A percentile compares a stretch with the other conserved stretches of the same genome.
These are phyloP conservation scores for Empidonax alnorum DNA, from an alignment of 2,113 vertebrate species.

Conservation along the genomic window DNA sequence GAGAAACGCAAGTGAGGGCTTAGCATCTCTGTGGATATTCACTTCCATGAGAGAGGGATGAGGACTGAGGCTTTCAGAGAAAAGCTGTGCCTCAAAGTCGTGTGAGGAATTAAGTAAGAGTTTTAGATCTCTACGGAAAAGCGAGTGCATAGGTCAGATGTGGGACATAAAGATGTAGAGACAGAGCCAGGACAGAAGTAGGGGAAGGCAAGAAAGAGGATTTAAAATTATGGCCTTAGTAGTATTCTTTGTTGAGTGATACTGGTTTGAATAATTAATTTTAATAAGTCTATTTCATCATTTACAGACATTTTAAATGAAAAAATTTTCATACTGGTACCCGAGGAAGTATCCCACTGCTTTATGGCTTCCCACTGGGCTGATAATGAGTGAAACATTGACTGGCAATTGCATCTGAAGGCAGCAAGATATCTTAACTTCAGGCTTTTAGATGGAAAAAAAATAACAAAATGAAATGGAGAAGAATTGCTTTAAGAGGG, in stretches of 20 bases:
- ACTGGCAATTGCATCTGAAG: neutral
- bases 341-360: neutral
- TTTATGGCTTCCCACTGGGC: neutral
- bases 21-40: accelerated
- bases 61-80: neutral
- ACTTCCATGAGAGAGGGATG: neutral
- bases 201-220: neutral
- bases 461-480: neutral
- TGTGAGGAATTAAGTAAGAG: neutral
- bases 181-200: neutral
- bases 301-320: neutral
- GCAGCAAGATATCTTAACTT: neutral
- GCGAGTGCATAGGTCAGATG: neutral
- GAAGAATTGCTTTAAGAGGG: neutral
- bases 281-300: neutral
- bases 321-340: neutral
- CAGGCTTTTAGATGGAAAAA: neutral
- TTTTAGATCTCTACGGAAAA: neutral
- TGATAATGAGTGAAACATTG: neutral
- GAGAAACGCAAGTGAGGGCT: neutral
- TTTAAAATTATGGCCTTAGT: neutral
- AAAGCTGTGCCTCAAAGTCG: neutral
- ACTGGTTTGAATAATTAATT: neutral
- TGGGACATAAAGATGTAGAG: neutral
- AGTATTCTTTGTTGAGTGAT: neutral